Evolutionary conservation across 2,888 invertebrate genomes (phyloP).

Genomic region (Apodemia mormo): DNA sequence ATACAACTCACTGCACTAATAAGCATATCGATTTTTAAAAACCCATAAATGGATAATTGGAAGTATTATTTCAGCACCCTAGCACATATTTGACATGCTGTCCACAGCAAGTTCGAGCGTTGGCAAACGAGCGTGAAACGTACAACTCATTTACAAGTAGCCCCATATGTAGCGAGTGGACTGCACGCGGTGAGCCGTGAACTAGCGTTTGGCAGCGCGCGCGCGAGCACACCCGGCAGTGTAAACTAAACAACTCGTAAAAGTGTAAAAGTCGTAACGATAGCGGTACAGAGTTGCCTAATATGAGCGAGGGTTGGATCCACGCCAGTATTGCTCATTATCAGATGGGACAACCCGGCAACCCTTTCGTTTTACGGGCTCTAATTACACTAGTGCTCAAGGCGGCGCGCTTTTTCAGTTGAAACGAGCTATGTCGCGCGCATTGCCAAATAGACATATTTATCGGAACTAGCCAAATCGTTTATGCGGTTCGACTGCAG

Average conservation of each 20-base stretch:
- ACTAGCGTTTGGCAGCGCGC: conserved; percentile 78
- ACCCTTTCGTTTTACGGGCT: conserved; percentile 81
- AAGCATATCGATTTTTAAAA: background rate
- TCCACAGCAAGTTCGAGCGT: conserved; percentile 39
- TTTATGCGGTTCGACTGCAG: conserved; percentile 59
- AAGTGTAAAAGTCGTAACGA: conserved; percentile 81
- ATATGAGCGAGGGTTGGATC: conserved; percentile 77
- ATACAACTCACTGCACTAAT: background rate
- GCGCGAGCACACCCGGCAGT: conserved; percentile 63
- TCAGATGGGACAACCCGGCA: conserved; percentile 77
- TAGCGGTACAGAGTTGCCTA: conserved; percentile 70
- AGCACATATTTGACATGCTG: conserved; percentile 18
- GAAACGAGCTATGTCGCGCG: conserved; percentile 55
- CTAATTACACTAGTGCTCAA: conserved; percentile 78
- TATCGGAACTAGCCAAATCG: conserved; percentile 66
- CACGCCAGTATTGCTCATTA: conserved; percentile 78
- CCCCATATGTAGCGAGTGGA: conserved; percentile 69
- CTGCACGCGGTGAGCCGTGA: conserved; percentile 76
- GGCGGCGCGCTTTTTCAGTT: conserved; percentile 71
- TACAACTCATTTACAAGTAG: conserved; percentile 75
- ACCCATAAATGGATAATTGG: background rate
- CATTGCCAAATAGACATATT: conserved; percentile 76
- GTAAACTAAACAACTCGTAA: conserved; percentile 81
- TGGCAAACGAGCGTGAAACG: conserved; percentile 69
- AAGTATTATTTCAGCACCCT: background rate